Conservation (phyloP, 2,113 vertebrate species). For the Peromyscus polionotus region DNA sequence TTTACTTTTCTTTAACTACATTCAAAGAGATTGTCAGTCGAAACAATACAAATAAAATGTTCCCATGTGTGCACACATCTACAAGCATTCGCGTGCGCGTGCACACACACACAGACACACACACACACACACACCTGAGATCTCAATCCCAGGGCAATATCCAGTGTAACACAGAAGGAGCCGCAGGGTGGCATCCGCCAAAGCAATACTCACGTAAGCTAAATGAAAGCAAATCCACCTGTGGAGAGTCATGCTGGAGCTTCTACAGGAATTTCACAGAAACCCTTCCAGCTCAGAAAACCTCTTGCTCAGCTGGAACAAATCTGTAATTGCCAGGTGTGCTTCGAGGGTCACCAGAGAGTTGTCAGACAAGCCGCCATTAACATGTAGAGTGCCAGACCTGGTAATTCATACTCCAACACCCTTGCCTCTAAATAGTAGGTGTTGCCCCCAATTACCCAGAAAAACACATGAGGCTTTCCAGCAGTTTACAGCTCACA, state of each 20-base stretch:
- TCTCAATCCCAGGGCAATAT: background rate
- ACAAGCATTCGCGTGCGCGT: background rate
- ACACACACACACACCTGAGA: background rate
- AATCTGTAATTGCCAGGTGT: constrained; percentile 49
- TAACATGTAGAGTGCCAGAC: constrained; percentile 1
- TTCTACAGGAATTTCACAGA: background rate
- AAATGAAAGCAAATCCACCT: constrained; percentile 16
- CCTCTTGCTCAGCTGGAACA: constrained; percentile 18
- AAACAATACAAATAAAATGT: background rate
- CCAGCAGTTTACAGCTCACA: background rate
- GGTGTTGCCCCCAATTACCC: background rate
- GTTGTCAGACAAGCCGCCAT: background rate
- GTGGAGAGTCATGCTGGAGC: background rate
- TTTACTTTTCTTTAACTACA: background rate
- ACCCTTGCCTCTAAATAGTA: background rate
- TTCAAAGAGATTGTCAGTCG: background rate
- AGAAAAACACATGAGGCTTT: background rate
- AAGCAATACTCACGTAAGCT: background rate
- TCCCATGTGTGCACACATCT: background rate
- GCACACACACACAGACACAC: too few relatives aligned
- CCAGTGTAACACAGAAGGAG: background rate
- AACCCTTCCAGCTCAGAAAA: constrained; percentile 35
- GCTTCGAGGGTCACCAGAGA: background rate
- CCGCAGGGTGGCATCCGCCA: background rate
- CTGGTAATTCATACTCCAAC: constrained; percentile 1